Evolutionary conservation across 2,888 invertebrate genomes (phyloP).

Genomic region (Drosophila greeni): DNA sequence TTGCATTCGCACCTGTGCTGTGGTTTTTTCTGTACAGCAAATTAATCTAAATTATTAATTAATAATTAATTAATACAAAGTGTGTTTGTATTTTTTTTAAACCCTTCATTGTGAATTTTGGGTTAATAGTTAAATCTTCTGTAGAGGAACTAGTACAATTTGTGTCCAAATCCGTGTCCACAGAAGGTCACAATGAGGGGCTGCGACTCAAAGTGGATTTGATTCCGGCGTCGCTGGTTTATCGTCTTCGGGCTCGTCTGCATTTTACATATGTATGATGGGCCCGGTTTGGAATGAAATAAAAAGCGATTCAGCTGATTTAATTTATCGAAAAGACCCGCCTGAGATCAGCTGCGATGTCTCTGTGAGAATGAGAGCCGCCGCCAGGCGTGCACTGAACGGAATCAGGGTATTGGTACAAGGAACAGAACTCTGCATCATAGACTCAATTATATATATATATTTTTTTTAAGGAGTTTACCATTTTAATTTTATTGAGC

Average conservation of each 20-base stretch:
- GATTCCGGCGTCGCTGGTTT: slow-evolving; percentile 1
- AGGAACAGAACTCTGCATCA: neutral
- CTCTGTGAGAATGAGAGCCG: neutral
- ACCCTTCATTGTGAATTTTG: neutral
- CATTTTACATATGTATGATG: slow-evolving; percentile 7
- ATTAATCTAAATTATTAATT: no score
- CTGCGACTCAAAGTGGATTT: slow-evolving; percentile 4
- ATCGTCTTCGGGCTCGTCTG: slow-evolving; percentile 2
- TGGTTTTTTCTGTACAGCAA: no score
- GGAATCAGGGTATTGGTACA: neutral
- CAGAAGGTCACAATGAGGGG: slow-evolving; percentile 23
- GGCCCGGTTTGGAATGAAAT: slow-evolving; percentile 16
- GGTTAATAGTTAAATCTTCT: neutral
- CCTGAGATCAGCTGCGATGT: slow-evolving; percentile 24
- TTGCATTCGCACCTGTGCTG: no score
- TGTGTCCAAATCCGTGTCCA: neutral
- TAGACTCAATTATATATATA: neutral
- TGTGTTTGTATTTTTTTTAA: neutral
- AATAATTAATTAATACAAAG: no score
- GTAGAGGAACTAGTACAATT: neutral
- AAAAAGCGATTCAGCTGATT: slow-evolving; percentile 36
- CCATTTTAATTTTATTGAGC: neutral
- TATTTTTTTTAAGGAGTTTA: neutral
- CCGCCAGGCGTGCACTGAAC: neutral
- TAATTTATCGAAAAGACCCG: slow-evolving; percentile 27